phyloP scores from a whole-genome alignment of 2,113 vertebrate species.

The Typhlomys cinereus region DNA sequence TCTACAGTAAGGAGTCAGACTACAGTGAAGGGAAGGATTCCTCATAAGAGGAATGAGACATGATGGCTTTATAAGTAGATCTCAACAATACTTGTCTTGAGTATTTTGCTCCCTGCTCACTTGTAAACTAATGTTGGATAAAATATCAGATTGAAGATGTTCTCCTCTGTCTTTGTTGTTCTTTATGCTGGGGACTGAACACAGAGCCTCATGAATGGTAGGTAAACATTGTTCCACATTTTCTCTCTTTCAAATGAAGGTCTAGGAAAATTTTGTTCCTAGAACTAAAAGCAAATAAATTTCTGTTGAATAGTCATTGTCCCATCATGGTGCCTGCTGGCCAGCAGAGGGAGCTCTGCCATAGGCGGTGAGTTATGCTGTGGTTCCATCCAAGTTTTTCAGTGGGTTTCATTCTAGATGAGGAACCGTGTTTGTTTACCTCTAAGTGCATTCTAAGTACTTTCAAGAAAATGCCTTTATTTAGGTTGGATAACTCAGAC shows the following conservation, averaged over 20 bases:
- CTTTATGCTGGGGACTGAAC: neutral
- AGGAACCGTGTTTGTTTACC: constrained; percentile 48
- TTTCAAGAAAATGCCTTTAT: constrained; percentile 5
- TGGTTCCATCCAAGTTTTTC: neutral
- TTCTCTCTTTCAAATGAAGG: neutral
- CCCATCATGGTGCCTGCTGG: neutral
- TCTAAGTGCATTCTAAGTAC: constrained; percentile 46
- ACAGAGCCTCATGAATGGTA: neutral
- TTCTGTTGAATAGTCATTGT: neutral
- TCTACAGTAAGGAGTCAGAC: too few relatives aligned
- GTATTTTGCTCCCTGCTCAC: neutral
- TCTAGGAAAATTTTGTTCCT: neutral
- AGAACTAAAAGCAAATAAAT: neutral
- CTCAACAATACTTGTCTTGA: neutral
- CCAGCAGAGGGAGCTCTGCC: constrained; percentile 76
- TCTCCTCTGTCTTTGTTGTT: neutral
- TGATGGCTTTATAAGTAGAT: neutral
- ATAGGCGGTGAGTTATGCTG: constrained; percentile 38
- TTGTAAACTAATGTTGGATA: neutral
- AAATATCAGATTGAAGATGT: neutral
- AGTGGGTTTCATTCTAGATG: constrained; percentile 41
- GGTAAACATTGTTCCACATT: neutral
- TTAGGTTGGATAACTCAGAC: constrained; percentile 45
- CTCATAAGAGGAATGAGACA: neutral
- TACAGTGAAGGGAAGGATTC: too few relatives aligned